phyloP scores from a whole-genome alignment of 2,888 invertebrate genomes.

The Drosophila melanosoma region DNA sequence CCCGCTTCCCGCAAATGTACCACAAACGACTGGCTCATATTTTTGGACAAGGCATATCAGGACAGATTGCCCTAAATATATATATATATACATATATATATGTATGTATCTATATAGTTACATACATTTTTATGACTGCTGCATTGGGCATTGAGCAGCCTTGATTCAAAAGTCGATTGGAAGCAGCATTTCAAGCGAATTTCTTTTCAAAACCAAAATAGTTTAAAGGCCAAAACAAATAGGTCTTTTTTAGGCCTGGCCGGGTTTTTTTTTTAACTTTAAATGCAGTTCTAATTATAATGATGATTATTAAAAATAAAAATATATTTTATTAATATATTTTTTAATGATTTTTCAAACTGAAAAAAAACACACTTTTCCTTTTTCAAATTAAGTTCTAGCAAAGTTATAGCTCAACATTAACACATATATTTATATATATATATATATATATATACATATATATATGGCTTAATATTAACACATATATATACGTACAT shows the following conservation, averaged over 20 bases:
- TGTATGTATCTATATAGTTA: background rate
- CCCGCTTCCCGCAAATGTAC: conserved; percentile 32
- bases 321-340: no score
- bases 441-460: no score
- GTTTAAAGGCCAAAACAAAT: conserved; percentile 1
- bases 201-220: background rate
- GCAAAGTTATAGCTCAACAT: background rate
- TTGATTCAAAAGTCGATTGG: conserved; percentile 28
- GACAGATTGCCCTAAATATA: conserved; percentile 11
- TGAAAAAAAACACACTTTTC: no score
- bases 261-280: background rate
- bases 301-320: no score
- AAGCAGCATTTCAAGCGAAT: conserved; percentile 1
- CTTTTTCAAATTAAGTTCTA: background rate
- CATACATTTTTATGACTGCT: conserved; percentile 9
- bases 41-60: conserved; percentile 16
- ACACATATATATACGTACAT: no score
- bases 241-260: no score
- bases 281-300: background rate
- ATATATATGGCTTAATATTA: no score
- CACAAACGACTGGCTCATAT: conserved; percentile 37
- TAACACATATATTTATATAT: no score
- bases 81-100: background rate
- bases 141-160: conserved; percentile 38
- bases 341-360: no score